These are phyloP conservation scores for Lordiphosa mommai DNA, from an alignment of 1,140 invertebrate genomes.

Conservation along the genomic window DNA sequence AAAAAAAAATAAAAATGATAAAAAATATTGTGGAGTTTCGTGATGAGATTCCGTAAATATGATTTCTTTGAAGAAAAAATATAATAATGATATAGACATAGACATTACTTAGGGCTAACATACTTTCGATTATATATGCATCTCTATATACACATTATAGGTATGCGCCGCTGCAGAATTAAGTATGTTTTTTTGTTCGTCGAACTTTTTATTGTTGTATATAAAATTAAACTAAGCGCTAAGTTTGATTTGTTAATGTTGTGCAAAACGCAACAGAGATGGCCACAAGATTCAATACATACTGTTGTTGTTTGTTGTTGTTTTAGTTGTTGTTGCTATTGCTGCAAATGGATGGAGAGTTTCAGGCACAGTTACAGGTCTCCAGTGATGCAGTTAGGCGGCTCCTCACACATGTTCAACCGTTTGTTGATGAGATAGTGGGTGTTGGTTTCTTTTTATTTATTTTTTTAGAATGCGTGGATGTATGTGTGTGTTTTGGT, in stretches of 20 bases:
- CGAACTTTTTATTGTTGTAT: constrained; percentile 37
- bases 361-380: constrained; percentile 9
- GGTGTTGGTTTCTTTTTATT: constrained; percentile 10
- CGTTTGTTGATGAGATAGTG: constrained; percentile 24
- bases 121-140: constrained; percentile 14
- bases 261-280: background rate
- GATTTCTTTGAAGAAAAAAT: constrained; percentile 28
- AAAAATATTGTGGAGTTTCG: constrained; percentile 45
- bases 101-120: background rate
- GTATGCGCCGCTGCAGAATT: constrained; percentile 14
- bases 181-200: constrained; percentile 41
- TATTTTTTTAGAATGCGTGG: constrained; percentile 14
- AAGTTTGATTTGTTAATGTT: constrained; percentile 54
- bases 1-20: constrained; percentile 31
- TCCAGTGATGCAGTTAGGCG: no score
- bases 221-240: constrained; percentile 55
- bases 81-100: background rate
- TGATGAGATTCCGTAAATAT: constrained; percentile 61
- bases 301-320: constrained; percentile 10
- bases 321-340: background rate
- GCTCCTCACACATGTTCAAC: constrained; percentile 1
- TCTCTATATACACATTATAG: constrained; percentile 28
- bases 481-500: constrained; percentile 21
- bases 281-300: constrained; percentile 11
- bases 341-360: constrained; percentile 22